A percentile compares a stretch with the other conserved stretches of the same genome.
Evolutionary conservation across 2,113 vertebrate genomes (phyloP).

Genomic region (human): DNA sequence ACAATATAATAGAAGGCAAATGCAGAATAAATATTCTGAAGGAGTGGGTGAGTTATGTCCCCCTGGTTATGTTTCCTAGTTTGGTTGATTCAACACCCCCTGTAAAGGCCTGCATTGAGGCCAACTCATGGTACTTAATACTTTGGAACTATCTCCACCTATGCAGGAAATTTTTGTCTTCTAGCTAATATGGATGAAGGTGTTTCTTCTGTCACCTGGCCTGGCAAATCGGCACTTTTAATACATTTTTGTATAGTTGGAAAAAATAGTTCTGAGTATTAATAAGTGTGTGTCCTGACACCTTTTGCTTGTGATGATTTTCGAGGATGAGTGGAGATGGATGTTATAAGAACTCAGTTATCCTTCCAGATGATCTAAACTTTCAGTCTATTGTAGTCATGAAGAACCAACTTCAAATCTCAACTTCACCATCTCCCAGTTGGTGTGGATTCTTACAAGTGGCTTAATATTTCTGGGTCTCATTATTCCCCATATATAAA

Average conservation of each 20-base stretch:
- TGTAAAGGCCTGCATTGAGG: background rate
- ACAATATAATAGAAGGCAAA: background rate
- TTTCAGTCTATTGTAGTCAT: background rate
- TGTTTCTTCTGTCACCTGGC: background rate
- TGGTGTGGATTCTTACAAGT: background rate
- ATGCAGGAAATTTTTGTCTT: background rate
- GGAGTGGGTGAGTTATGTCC: rapidly evolving
- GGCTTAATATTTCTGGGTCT: background rate
- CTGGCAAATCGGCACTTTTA: background rate
- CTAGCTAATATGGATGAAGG: background rate
- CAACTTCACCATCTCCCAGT: background rate
- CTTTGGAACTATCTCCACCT: background rate
- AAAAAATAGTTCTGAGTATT: background rate
- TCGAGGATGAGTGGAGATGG: background rate
- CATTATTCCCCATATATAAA: background rate
- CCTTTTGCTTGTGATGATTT: background rate
- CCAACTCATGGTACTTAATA: background rate
- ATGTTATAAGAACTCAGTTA: background rate
- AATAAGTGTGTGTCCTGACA: background rate
- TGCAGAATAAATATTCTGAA: background rate
- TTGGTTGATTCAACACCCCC: background rate
- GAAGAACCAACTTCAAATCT: background rate
- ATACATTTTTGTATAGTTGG: background rate
- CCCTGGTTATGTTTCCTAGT: rapidly evolving
- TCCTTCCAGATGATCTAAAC: background rate